phyloP scores from a whole-genome alignment of 2,113 vertebrate species.

The Hemichromis elongatus region DNA sequence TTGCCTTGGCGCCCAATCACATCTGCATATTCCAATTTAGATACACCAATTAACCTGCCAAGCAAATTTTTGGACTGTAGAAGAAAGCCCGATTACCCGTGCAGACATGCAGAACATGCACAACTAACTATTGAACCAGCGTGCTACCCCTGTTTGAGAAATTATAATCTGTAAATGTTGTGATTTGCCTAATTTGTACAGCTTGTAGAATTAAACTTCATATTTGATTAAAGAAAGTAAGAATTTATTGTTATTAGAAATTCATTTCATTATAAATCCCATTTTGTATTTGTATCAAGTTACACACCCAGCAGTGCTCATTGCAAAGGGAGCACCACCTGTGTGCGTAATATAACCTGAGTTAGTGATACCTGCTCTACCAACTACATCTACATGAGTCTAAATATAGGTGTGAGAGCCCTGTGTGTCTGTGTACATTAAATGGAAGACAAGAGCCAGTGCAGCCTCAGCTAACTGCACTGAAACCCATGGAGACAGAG shows the following conservation, averaged over 20 bases:
- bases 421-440: slow-evolving; percentile 6
- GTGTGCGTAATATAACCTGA: neutral
- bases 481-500: slow-evolving; percentile 38
- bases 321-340: neutral
- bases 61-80: neutral
- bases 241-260: neutral
- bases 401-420: slow-evolving; percentile 7
- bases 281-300: neutral
- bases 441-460: slow-evolving; percentile 4
- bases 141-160: neutral
- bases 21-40: neutral
- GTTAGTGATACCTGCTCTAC: neutral
- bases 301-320: neutral
- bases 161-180: neutral
- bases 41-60: neutral
- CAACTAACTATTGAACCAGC: neutral
- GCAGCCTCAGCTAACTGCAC: slow-evolving; percentile 22
- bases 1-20: neutral
- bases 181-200: neutral
- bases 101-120: neutral
- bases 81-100: neutral
- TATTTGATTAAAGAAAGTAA: neutral
- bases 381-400: neutral
- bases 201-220: neutral
- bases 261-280: neutral